Conservation (phyloP, 2,113 vertebrate species). For the Sminthopsis crassicaudata region DNA sequence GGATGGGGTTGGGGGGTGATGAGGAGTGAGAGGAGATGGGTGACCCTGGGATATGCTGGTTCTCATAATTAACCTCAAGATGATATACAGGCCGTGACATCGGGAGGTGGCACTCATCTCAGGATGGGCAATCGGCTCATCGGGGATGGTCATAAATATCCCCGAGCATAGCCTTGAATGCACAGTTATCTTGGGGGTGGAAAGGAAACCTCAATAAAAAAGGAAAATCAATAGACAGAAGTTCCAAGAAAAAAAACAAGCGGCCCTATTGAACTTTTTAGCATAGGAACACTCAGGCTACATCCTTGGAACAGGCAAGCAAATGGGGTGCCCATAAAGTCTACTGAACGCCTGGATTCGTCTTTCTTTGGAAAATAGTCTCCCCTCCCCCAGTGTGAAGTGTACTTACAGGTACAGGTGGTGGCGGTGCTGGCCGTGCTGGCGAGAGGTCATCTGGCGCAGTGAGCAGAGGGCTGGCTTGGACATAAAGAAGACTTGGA, state of each 20-base stretch:
- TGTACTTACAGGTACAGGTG: neutral
- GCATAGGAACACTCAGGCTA: neutral
- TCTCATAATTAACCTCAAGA: neutral
- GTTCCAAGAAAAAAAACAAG: neutral
- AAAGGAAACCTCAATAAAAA: no score
- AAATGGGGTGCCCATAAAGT: neutral
- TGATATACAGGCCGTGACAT: neutral
- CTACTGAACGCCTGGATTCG: neutral
- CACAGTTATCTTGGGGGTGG: neutral
- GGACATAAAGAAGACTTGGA: neutral
- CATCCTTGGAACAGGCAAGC: neutral
- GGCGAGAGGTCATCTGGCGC: no score
- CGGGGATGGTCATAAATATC: neutral
- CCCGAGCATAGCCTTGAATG: neutral
- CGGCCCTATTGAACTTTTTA: neutral
- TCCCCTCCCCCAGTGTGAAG: no score
- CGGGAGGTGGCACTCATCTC: neutral
- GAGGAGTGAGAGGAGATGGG: neutral
- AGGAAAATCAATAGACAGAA: neutral
- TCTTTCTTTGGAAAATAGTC: neutral
- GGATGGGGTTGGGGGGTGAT: neutral
- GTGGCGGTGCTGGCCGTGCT: no score
- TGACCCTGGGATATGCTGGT: neutral
- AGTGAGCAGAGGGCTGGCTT: neutral
- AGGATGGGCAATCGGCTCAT: neutral